A percentile compares a stretch with the other conserved stretches of the same genome.
These are phyloP conservation scores for Agonopterix arenella DNA, from an alignment of 2,888 invertebrate species.

Conservation along the genomic window DNA sequence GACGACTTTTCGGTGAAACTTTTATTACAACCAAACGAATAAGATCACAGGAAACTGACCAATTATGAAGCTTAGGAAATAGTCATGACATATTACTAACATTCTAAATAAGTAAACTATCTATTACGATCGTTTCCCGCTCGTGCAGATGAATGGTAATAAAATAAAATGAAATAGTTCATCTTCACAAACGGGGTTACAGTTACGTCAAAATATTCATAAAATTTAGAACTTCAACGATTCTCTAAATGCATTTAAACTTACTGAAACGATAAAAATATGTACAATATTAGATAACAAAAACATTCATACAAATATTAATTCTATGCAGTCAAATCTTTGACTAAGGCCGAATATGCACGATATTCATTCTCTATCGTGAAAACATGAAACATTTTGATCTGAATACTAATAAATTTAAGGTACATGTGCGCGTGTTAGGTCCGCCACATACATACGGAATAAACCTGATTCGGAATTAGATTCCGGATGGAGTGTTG, in stretches of 20 bases:
- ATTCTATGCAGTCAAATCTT: conserved; percentile 76
- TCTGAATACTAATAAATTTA: too few species aligned
- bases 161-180: conserved; percentile 5
- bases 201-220: conserved; percentile 36
- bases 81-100: conserved; percentile 32
- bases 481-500: too few species aligned
- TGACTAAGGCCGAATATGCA: conserved; percentile 40
- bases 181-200: conserved; percentile 19
- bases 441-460: too few species aligned
- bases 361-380: conserved; percentile 3
- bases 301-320: conserved; percentile 13
- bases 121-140: conserved; percentile 18
- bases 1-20: conserved; percentile 45
- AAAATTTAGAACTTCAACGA: conserved; percentile 57
- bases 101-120: conserved; percentile 25
- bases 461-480: too few species aligned
- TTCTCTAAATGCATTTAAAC: conserved; percentile 28
- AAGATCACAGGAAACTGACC: conserved; percentile 57
- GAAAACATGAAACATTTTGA: not conserved
- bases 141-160: conserved; percentile 14
- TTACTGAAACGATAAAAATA: conserved; percentile 45
- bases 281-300: conserved; percentile 28
- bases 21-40: conserved; percentile 53
- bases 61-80: conserved; percentile 45
- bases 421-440: too few species aligned